Conservation (phyloP, 2,113 vertebrate species). For the Vombatus ursinus region DNA sequence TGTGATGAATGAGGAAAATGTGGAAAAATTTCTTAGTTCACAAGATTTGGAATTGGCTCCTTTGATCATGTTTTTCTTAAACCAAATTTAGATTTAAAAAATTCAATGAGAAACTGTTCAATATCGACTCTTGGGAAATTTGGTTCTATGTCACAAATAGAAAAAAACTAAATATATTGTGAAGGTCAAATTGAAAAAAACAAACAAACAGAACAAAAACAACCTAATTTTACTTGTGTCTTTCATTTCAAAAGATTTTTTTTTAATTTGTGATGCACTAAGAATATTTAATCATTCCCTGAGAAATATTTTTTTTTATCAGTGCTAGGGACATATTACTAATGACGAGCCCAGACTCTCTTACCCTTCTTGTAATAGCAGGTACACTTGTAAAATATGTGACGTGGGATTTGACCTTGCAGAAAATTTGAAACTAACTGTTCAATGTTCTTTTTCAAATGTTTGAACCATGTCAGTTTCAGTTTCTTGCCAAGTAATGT, state of each 20-base stretch:
- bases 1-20: not conserved
- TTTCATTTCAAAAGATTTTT: not conserved
- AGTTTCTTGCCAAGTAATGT: not conserved
- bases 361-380: not conserved
- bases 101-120: not conserved
- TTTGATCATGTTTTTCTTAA: constrained; percentile 12
- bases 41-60: not conserved
- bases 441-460: not conserved
- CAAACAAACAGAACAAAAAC: not conserved
- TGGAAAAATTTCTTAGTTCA: not conserved
- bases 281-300: not conserved
- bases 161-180: not conserved
- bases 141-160: not conserved
- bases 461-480: not conserved
- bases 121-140: not conserved
- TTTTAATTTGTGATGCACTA: not conserved
- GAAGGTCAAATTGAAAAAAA: not conserved
- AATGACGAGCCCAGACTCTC: not conserved
- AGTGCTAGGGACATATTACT: not conserved
- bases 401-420: not conserved
- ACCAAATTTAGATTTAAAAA: constrained; percentile 1
- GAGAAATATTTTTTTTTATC: not conserved
- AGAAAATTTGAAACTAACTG: not conserved
- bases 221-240: not conserved
- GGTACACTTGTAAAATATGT: not conserved